These are phyloP conservation scores for Sialis lutaria DNA, from an alignment of 2,888 invertebrate species.

Conservation along the genomic window DNA sequence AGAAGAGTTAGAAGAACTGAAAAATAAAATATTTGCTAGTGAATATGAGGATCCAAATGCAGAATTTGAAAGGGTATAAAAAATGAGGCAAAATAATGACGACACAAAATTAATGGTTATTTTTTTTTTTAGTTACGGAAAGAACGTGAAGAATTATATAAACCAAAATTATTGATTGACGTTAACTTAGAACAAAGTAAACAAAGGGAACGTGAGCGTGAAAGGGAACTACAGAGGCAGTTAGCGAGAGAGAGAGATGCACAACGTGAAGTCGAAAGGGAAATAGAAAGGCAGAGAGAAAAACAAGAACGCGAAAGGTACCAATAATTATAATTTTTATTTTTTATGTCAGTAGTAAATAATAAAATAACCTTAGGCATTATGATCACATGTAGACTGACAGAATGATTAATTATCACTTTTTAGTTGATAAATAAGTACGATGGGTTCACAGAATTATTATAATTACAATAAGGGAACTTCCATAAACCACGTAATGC, in stretches of 20 bases:
- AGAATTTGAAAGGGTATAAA: conserved; percentile 42
- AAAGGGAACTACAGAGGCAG: conserved; percentile 29
- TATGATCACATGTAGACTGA: no score
- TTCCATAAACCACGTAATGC: no score
- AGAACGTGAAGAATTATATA: conserved; percentile 67
- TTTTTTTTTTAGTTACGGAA: conserved; percentile 34
- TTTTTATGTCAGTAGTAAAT: background rate
- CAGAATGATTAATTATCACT: no score
- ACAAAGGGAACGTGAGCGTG: conserved; percentile 39
- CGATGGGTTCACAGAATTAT: no score
- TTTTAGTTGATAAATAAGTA: no score
- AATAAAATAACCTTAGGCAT: no score
- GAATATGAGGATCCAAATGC: conserved; percentile 43
- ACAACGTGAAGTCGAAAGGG: conserved; percentile 69
- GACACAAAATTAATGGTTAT: conserved; percentile 1
- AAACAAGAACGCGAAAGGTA: conserved; percentile 19
- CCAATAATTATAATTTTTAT: conserved; percentile 8
- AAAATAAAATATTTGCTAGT: conserved; percentile 53
- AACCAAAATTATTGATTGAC: conserved; percentile 65
- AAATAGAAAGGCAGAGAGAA: conserved; percentile 19
- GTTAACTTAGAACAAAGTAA: conserved; percentile 40
- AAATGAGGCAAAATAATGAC: background rate
- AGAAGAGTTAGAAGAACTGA: conserved; percentile 73
- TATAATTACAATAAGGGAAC: no score
- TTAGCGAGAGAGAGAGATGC: conserved; percentile 59